Evolutionary conservation across 53 echinoderm and acorn worm species (phyloP).

Genomic region (Patiria pectinifera): DNA sequence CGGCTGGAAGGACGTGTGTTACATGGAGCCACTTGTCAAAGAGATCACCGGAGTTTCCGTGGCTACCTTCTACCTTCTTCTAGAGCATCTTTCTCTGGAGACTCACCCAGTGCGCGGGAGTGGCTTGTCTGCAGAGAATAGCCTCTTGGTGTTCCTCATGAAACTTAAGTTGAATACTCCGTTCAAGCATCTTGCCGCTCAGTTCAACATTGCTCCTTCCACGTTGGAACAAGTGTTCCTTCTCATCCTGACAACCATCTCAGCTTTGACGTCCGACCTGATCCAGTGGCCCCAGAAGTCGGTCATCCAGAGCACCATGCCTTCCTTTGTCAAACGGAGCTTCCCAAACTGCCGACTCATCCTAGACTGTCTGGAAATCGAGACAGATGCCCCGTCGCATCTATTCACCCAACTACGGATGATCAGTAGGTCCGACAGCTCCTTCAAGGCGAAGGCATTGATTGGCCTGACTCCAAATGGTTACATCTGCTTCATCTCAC

Average conservation of each 20-base stretch:
- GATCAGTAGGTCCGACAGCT: conserved; percentile 5
- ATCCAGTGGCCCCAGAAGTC: conserved; percentile 33
- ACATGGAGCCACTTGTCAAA: conserved; percentile 24
- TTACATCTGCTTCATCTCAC: conserved; percentile 34
- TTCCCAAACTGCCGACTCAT: conserved; percentile 30
- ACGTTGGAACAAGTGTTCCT: conserved; percentile 18
- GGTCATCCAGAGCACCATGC: conserved; percentile 1
- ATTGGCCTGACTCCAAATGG: conserved; percentile 38
- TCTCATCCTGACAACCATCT: conserved; percentile 1
- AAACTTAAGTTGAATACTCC: conserved; percentile 30
- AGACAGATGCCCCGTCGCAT: conserved; percentile 15
- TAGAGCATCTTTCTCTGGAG: background rate
- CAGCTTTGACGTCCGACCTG: conserved; percentile 9
- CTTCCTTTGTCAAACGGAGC: conserved; percentile 24
- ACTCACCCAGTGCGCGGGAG: background rate
- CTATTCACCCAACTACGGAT: conserved; percentile 1
- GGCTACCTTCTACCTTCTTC: conserved; percentile 11
- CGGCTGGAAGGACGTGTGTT: conserved; percentile 43
- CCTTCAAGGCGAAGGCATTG: conserved; percentile 9
- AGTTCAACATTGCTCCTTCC: conserved; percentile 17
- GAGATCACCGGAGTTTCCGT: conserved; percentile 33
- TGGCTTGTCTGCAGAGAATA: conserved; percentile 27
- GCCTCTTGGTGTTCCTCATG: conserved; percentile 36
- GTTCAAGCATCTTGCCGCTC: conserved; percentile 29
- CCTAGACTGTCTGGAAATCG: conserved; percentile 29